Conservation (phyloP, 2,888 invertebrate species). For the Tipula helvola region DNA sequence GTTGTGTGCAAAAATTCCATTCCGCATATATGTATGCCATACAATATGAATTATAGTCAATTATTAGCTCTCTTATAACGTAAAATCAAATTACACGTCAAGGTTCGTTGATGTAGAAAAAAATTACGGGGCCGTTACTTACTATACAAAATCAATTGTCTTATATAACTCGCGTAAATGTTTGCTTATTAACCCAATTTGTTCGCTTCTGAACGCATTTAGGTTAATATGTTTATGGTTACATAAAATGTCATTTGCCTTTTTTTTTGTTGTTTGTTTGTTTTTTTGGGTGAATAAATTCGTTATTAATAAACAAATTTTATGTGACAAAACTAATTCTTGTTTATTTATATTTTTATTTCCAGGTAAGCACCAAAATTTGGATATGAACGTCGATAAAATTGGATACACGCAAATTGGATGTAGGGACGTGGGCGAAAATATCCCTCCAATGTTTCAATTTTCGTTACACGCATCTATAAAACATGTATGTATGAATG, state of each 20-base stretch:
- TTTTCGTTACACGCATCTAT: too few species aligned
- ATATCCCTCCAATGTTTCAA: too few species aligned
- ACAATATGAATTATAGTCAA: neutral
- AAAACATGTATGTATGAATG: too few species aligned
- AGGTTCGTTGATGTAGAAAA: neutral
- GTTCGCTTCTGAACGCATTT: neutral
- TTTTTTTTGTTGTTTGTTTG: neutral
- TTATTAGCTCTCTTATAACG: neutral
- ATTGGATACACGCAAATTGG: too few species aligned
- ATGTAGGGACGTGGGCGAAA: too few species aligned
- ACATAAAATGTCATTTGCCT: neutral
- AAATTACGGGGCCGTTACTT: neutral
- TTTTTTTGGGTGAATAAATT: neutral
- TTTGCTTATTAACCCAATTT: neutral
- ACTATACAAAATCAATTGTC: neutral
- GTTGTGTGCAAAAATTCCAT: neutral
- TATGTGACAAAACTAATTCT: neutral
- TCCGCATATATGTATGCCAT: neutral
- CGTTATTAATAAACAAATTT: neutral
- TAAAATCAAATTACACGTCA: neutral
- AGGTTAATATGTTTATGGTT: neutral
- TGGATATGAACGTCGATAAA: too few species aligned
- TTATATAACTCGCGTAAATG: too few species aligned
- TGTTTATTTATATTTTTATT: neutral
- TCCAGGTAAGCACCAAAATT: neutral